Evolutionary conservation across 2,888 invertebrate genomes (phyloP).

Genomic region (Calephelis perditalis): DNA sequence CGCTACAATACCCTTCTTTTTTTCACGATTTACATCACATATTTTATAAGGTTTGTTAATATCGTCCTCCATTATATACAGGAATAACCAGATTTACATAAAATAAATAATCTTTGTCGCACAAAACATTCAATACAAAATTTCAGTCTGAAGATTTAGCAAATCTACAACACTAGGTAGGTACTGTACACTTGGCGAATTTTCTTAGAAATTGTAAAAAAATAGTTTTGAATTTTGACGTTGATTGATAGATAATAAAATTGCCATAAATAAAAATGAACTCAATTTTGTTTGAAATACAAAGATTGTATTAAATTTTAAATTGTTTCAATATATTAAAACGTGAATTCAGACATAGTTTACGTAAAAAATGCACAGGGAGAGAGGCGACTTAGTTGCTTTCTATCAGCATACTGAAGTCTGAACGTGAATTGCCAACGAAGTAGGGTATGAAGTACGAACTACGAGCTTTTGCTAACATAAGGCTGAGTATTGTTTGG

Average conservation of each 20-base stretch:
- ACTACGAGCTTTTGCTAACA: no score
- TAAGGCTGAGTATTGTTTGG: no score
- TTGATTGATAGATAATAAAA: slow-evolving; percentile 11
- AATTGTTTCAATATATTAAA: background rate
- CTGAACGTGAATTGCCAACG: no score
- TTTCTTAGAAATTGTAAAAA: slow-evolving; percentile 2
- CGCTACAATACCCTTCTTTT: slow-evolving; percentile 90
- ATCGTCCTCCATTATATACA: slow-evolving; percentile 74
- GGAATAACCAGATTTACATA: slow-evolving; percentile 7
- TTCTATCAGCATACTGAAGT: slow-evolving; percentile 10
- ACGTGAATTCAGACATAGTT: background rate
- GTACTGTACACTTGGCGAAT: background rate
- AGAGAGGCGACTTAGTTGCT: slow-evolving; percentile 8
- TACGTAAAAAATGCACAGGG: background rate
- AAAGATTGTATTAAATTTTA: background rate
- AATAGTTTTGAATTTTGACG: slow-evolving; percentile 11
- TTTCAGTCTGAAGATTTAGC: background rate
- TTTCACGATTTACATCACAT: slow-evolving; percentile 87
- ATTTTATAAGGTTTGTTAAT: slow-evolving; percentile 86
- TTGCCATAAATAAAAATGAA: slow-evolving; percentile 18
- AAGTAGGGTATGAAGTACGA: no score
- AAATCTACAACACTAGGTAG: background rate
- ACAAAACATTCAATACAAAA: background rate
- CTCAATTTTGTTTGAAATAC: background rate
- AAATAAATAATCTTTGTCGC: slow-evolving; percentile 6